phyloP scores from a whole-genome alignment of 2,888 invertebrate species.

The Drosophila colorata region DNA sequence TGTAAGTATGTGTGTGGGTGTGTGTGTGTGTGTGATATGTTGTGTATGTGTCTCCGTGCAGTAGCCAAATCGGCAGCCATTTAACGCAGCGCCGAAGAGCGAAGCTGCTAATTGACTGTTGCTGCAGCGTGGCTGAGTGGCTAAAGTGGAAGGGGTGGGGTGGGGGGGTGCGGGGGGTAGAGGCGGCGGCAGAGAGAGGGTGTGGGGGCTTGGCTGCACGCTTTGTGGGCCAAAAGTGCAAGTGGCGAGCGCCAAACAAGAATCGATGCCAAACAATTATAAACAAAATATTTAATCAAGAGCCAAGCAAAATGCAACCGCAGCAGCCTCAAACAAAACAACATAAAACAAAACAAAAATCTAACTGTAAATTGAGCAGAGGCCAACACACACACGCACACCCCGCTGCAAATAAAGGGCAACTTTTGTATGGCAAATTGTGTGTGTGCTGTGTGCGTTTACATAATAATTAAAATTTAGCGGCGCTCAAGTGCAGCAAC shows the following conservation, averaged over 20 bases:
- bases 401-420: conserved; percentile 11
- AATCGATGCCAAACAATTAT: conserved; percentile 47
- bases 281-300: conserved; percentile 54
- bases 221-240: conserved; percentile 54
- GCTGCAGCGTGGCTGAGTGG: conserved; percentile 16
- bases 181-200: not conserved
- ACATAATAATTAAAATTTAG: conserved; percentile 73
- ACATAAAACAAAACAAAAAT: conserved; percentile 13
- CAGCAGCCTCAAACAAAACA: conserved; percentile 17
- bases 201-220: not conserved
- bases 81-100: conserved; percentile 62
- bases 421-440: conserved; percentile 49
- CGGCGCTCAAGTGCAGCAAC: conserved; percentile 51
- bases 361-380: conserved; percentile 29
- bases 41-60: conserved; percentile 3
- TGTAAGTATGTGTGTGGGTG: conserved; percentile 12
- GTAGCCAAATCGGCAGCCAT: conserved; percentile 61
- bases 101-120: conserved; percentile 72
- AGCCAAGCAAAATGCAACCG: conserved; percentile 23
- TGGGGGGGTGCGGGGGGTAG: not conserved
- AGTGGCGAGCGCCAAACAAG: conserved; percentile 30
- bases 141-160: not conserved
- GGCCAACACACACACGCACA: not conserved
- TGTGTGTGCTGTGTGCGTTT: conserved; percentile 32
- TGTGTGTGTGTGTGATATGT: conserved; percentile 24